These are phyloP conservation scores for Podabrus alpinus DNA, from an alignment of 2,888 invertebrate species.

Conservation along the genomic window DNA sequence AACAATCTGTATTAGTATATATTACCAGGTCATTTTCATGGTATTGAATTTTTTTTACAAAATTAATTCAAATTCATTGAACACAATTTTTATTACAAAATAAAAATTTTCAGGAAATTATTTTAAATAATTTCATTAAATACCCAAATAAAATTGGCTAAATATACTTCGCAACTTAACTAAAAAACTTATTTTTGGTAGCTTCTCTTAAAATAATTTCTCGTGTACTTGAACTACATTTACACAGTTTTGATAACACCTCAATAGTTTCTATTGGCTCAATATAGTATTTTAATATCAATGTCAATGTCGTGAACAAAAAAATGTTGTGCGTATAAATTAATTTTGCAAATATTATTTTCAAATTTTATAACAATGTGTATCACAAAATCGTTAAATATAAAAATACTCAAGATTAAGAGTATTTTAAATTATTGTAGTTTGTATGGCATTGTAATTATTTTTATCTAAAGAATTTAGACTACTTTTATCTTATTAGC, in stretches of 20 bases:
- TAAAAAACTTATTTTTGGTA: slow-evolving; percentile 3
- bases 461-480: neutral
- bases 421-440: neutral
- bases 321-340: neutral
- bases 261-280: neutral
- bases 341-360: neutral
- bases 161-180: neutral
- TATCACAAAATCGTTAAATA: neutral
- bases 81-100: neutral
- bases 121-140: neutral
- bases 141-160: slow-evolving; percentile 2
- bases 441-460: neutral
- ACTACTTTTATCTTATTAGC: neutral
- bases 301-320: neutral
- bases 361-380: neutral
- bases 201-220: slow-evolving; percentile 13
- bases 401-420: neutral
- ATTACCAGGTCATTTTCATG: neutral
- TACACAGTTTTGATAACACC: neutral
- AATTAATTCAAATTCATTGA: neutral
- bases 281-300: neutral
- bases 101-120: neutral
- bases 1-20: too few relatives aligned
- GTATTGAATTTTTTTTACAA: neutral
- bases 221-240: slow-evolving; percentile 17